Base-by-base conservation (phyloP, 2,113 vertebrate genomes). In the Myotis davidii region DNA sequence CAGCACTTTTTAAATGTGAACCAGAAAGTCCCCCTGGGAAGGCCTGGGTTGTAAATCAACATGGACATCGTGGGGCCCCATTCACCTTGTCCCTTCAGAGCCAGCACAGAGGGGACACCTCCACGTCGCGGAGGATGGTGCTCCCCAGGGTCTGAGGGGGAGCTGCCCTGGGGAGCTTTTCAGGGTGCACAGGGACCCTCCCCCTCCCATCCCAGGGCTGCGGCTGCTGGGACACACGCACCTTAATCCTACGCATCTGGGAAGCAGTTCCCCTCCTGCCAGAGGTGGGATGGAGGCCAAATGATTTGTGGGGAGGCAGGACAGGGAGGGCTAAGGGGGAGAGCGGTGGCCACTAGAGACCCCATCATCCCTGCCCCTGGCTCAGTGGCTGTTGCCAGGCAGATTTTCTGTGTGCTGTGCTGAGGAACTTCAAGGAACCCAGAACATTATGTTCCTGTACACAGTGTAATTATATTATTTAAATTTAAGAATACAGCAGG, bases 51-150 rank as follows among this genome's bases (percentile, higher is more conserved):
- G 39, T 42, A 59, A 67, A 56, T 14, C 64, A 65, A 1, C 1
- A 0, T 5, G 61, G 34, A 48, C 0, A 0, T 2, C 1, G 2
- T 8, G 13, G 29, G 25, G 27, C 3, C 23, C 21, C 45, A 18
- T 1, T 16, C 0, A 4, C 25, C 59, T 74, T 25, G 48, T 39
- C 32, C 32, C 32, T 54, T 37, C 20, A 42, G 61, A 54, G 23
- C 29, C 52, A 27, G 34, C 52, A 14, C 59, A 34, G 25, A 32
- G 32, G 14, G 65, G 18, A 0, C 0, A 6, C 34, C 61, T 52
- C 42, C 45, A 21, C 9, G 21, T 64, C 4, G 3, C 25, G 64
- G 11, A 9, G 34, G 10, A 12, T 1, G 9, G 39, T 9, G 50
- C 17, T 72, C 70, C 88, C 0, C 0, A 23, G 52, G 2, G 54